Conservation (phyloP, 2,888 invertebrate species). For the Eretmocerus hayati region DNA sequence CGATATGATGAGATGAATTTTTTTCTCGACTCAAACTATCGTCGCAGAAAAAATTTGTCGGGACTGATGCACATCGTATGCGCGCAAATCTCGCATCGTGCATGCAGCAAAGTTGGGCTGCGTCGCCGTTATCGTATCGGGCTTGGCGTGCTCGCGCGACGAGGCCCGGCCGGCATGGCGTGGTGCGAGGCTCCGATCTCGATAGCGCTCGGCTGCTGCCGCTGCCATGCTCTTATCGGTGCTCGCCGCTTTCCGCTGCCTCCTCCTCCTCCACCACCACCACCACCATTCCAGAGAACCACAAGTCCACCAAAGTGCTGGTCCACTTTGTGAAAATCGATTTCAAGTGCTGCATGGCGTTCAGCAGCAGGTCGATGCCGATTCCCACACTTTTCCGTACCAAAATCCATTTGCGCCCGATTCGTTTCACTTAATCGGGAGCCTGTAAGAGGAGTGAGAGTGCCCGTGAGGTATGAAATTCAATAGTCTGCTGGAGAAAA, state of each 20-base stretch:
- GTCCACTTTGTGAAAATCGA: slow-evolving; percentile 16
- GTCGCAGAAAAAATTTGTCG: too few species aligned
- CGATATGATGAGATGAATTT: too few species aligned
- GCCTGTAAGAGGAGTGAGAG: too few species aligned
- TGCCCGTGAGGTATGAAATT: too few species aligned
- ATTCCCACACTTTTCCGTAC: slow-evolving; percentile 15
- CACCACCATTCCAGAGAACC: not conserved
- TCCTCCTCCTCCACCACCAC: not conserved
- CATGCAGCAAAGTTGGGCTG: too few species aligned
- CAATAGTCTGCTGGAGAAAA: too few species aligned
- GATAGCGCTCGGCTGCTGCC: slow-evolving; percentile 39
- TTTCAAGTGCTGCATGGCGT: not conserved
- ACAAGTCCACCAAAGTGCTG: not conserved
- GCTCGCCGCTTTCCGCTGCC: slow-evolving; percentile 21
- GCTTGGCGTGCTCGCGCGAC: slow-evolving; percentile 15
- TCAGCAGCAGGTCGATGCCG: not conserved
- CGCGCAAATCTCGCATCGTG: too few species aligned
- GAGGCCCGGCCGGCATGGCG: slow-evolving; percentile 8
- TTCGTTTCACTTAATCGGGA: slow-evolving; percentile 15
- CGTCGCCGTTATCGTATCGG: too few species aligned
- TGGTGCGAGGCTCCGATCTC: slow-evolving; percentile 36
- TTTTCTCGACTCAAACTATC: too few species aligned
- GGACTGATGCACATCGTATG: too few species aligned
- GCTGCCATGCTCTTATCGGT: slow-evolving; percentile 38
- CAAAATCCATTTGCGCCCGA: slow-evolving; percentile 12